Evolutionary conservation across 2,113 vertebrate species (phyloP), one percentile per base, ranked within the genome.

Genomic region (Oncorhynchus clarkii): DNA sequence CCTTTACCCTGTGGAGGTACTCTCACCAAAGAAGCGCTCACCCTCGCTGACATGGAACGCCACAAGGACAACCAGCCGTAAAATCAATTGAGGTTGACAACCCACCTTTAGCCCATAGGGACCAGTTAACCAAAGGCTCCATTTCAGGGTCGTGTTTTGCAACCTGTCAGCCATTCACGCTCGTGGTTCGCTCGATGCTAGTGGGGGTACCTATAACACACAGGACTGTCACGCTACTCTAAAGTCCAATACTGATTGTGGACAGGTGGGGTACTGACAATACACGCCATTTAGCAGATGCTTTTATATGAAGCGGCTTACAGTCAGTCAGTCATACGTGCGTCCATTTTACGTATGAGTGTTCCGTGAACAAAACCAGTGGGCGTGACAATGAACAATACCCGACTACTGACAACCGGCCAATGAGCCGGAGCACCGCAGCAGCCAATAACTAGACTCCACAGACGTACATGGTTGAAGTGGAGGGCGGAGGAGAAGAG

Each of bases 391-490:
- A 16, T 68, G 67, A 39, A 31, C 29, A 3, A 11, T n/a, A 16
- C 1, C 13, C 24, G 26, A n/a, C 29, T 1, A 8, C 16, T 34
- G 3, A 18, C 71, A 62, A 67, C 16, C 34, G 29, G 60, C 81
- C 80, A 79, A 69, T 73, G 70, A 79, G 72, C 29, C 34, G n/a
- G 27, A 31, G 75, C 64, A 20, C 67, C 12, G n/a, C 67, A 27
- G 57, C 70, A 26, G 49, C 79, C 81, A 86, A 84, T 90, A 73
- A 22, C 26, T 14, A 7, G 71, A 27, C 5, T 2, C 27, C 27
- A 18, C 29, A 20, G 4, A 20, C 26, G 5, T 59, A 26, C 49
- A 27, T 34, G 12, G 0, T 18, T 18, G 9, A 16, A 13, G 68
- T 13, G 7, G 3, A n/a, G 26, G 65, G 29, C 45, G 60, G 48